phyloP scores from a whole-genome alignment of 2,797 vertebrate species.

The Crenichthys baileyi region DNA sequence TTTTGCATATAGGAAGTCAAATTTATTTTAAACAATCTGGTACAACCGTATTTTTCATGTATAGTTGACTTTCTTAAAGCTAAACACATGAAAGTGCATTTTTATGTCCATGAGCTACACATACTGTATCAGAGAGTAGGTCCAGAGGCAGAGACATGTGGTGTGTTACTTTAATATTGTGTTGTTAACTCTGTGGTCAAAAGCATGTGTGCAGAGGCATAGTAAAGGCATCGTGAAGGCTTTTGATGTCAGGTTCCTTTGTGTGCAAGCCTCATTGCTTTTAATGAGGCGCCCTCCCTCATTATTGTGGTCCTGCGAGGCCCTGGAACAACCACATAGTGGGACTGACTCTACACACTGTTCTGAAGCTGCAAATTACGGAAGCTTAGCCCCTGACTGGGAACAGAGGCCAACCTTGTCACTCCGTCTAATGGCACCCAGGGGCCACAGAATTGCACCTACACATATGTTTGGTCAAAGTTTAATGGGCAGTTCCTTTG shows the following conservation, averaged over 20 bases:
- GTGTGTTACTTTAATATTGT: conserved; percentile 52
- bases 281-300: conserved; percentile 77
- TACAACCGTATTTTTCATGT: neutral
- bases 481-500: conserved; percentile 48
- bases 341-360: conserved; percentile 58
- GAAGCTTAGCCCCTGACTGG: conserved; percentile 72
- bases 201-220: conserved; percentile 54
- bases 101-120: conserved; percentile 29
- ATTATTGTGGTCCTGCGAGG: conserved; percentile 66
- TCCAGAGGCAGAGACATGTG: conserved; percentile 23
- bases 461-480: conserved; percentile 49
- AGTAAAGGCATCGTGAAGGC: conserved; percentile 49
- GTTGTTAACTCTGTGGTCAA: conserved; percentile 38
- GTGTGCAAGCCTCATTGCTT: conserved; percentile 70
- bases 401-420: conserved; percentile 51
- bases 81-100: neutral
- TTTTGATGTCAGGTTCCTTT: conserved; percentile 76
- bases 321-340: conserved; percentile 60
- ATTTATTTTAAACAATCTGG: neutral
- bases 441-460: conserved; percentile 48
- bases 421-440: conserved; percentile 67
- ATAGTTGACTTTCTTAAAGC: no score
- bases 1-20: no score
- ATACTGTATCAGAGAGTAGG: conserved; percentile 3
- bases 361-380: conserved; percentile 69